Percentiles rank a stretch among this genome's conserved stretches.
These are phyloP conservation scores for Parazoanthus atlanticus DNA, from an alignment of 92 coral and sea anemone genomes.

Conservation along the genomic window DNA sequence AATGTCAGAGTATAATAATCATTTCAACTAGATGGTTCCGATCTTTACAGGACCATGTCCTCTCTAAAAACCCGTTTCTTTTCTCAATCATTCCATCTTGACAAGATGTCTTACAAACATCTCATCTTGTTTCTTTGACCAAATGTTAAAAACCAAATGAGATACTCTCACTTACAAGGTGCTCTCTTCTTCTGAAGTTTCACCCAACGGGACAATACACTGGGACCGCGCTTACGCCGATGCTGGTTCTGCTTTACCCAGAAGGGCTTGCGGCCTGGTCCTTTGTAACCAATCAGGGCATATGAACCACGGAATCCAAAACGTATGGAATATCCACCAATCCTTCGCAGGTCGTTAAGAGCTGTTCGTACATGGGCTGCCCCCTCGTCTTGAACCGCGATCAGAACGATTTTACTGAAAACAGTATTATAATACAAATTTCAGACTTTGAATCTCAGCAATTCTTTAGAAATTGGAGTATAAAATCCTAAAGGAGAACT, in stretches of 20 bases:
- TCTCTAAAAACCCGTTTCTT: too few species aligned
- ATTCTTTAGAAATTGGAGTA: too few species aligned
- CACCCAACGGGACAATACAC: constrained; percentile 19
- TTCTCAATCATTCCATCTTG: too few species aligned
- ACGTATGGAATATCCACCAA: constrained; percentile 55
- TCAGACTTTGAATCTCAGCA: too few species aligned
- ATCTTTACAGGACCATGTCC: too few species aligned
- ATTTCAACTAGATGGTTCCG: too few species aligned
- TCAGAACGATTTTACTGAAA: constrained; percentile 46
- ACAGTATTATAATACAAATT: background rate
- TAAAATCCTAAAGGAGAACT: too few species aligned
- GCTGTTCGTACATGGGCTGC: constrained; percentile 37
- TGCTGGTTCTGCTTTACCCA: constrained; percentile 61
- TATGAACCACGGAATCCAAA: constrained; percentile 65
- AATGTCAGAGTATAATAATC: too few species aligned
- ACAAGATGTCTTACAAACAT: background rate
- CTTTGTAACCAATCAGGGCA: constrained; percentile 68
- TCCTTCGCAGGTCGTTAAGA: constrained; percentile 48
- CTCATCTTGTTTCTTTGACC: background rate
- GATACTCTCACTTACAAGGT: constrained; percentile 7
- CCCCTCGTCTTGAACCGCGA: constrained; percentile 60
- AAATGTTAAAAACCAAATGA: background rate
- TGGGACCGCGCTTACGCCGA: constrained; percentile 48
- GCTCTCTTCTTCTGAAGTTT: background rate
- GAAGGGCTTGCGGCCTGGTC: constrained; percentile 63